These are phyloP conservation scores for Willisornis vidua DNA, from an alignment of 2,113 vertebrate genomes.

Conservation along the genomic window DNA sequence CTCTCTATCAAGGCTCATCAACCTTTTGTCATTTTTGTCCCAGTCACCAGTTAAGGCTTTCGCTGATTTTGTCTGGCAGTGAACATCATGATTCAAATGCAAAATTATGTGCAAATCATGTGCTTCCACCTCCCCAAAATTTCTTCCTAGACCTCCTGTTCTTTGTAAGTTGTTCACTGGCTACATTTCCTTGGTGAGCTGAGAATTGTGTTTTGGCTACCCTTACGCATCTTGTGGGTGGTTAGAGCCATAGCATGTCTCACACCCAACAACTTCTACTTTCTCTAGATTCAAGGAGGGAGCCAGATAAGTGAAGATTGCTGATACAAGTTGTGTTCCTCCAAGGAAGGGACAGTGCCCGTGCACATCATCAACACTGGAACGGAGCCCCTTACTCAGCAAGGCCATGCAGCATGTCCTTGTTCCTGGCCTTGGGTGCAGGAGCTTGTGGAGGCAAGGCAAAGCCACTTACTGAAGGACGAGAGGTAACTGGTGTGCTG, in stretches of 20 bases:
- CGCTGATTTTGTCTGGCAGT: background rate
- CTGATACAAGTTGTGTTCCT: rapidly evolving
- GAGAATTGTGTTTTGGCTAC: background rate
- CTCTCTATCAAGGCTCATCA: background rate
- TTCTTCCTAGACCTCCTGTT: background rate
- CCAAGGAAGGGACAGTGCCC: background rate
- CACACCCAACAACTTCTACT: background rate
- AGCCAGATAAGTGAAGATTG: background rate
- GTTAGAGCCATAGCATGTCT: background rate
- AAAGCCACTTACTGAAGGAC: background rate
- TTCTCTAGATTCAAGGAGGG: background rate
- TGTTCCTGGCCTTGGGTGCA: background rate
- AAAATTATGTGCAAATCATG: background rate
- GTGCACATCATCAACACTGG: no score
- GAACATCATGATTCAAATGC: background rate
- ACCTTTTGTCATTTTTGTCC: background rate
- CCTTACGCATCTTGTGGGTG: background rate
- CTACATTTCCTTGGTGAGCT: background rate
- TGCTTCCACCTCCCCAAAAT: background rate
- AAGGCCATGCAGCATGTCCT: rapidly evolving
- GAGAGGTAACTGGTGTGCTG: background rate
- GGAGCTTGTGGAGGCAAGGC: background rate
- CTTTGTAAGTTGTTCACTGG: background rate
- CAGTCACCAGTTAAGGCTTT: background rate
- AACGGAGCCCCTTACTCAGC: background rate